phyloP scores from a whole-genome alignment of 2,797 vertebrate genomes.

The Monodelphis domestica region DNA sequence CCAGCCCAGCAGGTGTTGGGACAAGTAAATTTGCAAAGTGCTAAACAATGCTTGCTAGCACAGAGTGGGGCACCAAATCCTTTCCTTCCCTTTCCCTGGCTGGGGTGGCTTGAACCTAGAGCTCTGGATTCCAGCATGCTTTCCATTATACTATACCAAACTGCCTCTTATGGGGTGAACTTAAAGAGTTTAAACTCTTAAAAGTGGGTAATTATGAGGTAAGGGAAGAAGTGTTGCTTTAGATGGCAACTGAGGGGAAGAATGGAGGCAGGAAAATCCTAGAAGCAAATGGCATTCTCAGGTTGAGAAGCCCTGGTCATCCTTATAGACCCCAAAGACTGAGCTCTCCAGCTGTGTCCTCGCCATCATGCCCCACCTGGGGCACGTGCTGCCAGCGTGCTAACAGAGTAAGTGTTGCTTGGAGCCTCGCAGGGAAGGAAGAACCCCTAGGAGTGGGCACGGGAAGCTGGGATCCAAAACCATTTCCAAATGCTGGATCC shows the following conservation, averaged over 20 bases:
- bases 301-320: not conserved
- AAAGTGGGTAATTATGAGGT: not conserved
- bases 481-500: slow-evolving; percentile 56
- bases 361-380: not conserved
- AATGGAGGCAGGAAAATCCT: not conserved
- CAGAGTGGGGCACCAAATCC: not conserved
- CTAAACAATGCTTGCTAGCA: not conserved
- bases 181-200: not conserved
- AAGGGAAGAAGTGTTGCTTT: not conserved
- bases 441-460: not conserved
- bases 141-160: not conserved
- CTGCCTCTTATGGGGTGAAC: not conserved
- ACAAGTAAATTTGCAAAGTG: not conserved
- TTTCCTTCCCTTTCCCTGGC: not conserved
- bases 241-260: not conserved
- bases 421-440: slow-evolving; percentile 48
- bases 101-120: not conserved
- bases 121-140: not conserved
- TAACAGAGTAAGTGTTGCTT: not conserved
- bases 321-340: not conserved
- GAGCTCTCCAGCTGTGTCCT: not conserved
- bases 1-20: too few species aligned
- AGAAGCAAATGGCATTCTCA: not conserved
- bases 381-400: not conserved
- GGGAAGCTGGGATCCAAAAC: not conserved